A percentile compares a stretch with the other conserved stretches of the same genome.
These are phyloP conservation scores for Pantherophis alleghaniensis DNA, from an alignment of 2,797 vertebrate genomes.

Conservation along the genomic window DNA sequence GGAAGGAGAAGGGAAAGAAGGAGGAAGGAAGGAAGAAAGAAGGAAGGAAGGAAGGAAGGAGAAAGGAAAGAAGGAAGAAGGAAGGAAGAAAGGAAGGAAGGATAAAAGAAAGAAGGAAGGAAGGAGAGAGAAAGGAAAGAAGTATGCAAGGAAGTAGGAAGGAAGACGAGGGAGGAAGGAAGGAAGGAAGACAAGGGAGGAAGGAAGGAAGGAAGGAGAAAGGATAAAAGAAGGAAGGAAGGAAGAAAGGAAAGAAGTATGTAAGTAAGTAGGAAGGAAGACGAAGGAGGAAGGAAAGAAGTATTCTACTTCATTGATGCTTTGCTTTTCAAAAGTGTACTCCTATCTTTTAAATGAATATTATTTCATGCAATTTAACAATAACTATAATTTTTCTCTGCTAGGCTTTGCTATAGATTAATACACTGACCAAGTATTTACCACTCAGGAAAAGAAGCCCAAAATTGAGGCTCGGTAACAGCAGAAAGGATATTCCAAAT, in stretches of 20 bases:
- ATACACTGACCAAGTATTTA: slow-evolving; percentile 59
- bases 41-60: background rate
- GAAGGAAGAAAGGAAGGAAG: background rate
- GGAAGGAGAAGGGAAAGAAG: background rate
- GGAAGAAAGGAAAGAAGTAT: background rate
- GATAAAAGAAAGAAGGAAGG: background rate
- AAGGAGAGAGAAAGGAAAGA: background rate
- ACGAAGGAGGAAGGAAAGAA: background rate
- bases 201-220: background rate
- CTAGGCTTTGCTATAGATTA: slow-evolving; percentile 39
- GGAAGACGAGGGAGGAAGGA: too few species aligned
- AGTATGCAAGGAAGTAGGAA: too few species aligned
- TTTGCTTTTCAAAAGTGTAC: slow-evolving; percentile 50
- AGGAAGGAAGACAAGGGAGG: background rate
- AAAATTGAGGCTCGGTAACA: slow-evolving; percentile 34
- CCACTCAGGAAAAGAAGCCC: background rate
- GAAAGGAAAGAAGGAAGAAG: background rate
- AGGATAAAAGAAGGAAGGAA: background rate
- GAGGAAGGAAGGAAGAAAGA: background rate
- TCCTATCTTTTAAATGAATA: slow-evolving; percentile 40
- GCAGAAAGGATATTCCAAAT: background rate
- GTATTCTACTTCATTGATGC: slow-evolving; percentile 36
- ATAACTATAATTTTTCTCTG: slow-evolving; percentile 48
- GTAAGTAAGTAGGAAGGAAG: background rate
- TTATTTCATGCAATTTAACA: slow-evolving; percentile 54